Evolutionary conservation across 2,113 vertebrate genomes (phyloP), one percentile per base, ranked within the genome.

Genomic region (Bagarius yarrelli): DNA sequence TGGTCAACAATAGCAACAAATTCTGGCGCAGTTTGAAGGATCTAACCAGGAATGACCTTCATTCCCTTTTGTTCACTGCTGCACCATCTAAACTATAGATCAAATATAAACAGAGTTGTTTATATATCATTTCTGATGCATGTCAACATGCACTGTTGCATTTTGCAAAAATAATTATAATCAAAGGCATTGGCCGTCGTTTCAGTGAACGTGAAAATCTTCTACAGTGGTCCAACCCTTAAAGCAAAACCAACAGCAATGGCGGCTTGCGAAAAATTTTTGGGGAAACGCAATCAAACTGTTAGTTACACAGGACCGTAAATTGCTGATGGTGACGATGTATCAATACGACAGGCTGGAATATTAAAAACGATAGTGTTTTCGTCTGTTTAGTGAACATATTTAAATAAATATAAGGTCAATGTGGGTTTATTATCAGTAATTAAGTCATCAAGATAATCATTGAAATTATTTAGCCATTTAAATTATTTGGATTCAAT

Each of bases 1-100:
- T 44, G 73, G 34, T 23, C 36, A 44, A 76, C 56, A 76, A 36
- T 76, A 36, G 40, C 55, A 76, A 40, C 73, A 59, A 59, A 76
- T 76, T 40, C 55, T 27, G 16, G 21, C 25, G 55, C 4, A 44
- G 32, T 76, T 76, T 76, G 32, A 25, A 59, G 23, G 4, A 59
- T 23, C 8, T 76, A 76, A 59, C 55, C 55, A 6, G 8, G 72
- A 16, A 57, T 59, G 12, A 55, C 53, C 27, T 32, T 21, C 59
- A 76, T 57, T 36, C 55, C 73, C 12, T 75, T 36, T 55, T 36
- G n/a, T 34, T 14, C 40, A 25, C 40, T 11, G 9, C 44, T 50
- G 18, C 67, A 18, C 15, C 14, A 52, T 52, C n/a, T 71, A 40
- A 59, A 30, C 47, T 52, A 50, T 70, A 15, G 30, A 44, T 11